phyloP scores from a whole-genome alignment of 2,888 invertebrate genomes.

The Leptinotarsa haldemani region DNA sequence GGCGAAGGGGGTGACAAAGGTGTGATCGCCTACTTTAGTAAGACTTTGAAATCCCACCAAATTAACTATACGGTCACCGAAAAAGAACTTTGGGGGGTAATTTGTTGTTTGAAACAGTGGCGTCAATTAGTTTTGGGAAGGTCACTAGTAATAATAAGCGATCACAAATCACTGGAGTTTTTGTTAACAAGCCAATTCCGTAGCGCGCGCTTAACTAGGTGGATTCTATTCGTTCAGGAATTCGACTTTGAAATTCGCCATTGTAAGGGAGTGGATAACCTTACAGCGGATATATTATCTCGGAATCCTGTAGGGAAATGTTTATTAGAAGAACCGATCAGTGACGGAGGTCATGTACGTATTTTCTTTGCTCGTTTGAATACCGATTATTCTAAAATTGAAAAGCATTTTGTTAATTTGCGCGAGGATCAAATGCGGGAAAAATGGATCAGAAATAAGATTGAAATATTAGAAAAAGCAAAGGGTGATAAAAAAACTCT shows the following conservation, averaged over 20 bases:
- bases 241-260: constrained; percentile 23
- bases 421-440: constrained; percentile 7
- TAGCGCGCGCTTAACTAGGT: constrained; percentile 32
- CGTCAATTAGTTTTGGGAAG: constrained; percentile 32
- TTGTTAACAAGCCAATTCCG: constrained; percentile 26
- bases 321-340: no score
- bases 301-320: no score
- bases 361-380: no score
- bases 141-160: constrained; percentile 28
- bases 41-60: neutral
- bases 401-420: neutral
- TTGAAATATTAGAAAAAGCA: neutral
- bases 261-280: no score
- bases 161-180: constrained; percentile 38
- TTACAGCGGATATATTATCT: neutral
- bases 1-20: no score
- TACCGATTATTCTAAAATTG: no score
- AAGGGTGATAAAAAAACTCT: neutral
- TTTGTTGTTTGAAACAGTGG: constrained; percentile 31
- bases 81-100: constrained; percentile 29
- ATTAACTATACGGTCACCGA: constrained; percentile 27
- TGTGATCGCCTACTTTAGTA: no score
- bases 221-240: constrained; percentile 33
- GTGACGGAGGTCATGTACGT: no score
- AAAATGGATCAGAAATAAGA: constrained; percentile 1